phyloP scores from a whole-genome alignment of 2,113 vertebrate species.

The Struthio camelus region DNA sequence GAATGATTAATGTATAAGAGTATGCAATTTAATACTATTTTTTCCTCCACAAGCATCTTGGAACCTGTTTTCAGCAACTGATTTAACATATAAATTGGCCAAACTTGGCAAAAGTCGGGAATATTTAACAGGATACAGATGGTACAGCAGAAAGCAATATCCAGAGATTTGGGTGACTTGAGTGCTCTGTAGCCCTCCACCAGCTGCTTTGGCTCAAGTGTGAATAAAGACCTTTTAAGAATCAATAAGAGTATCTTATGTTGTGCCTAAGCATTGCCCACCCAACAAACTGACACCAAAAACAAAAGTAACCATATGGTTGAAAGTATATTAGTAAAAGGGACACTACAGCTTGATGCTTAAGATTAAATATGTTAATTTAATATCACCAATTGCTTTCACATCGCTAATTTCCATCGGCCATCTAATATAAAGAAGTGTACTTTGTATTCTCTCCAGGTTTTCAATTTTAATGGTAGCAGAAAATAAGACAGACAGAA shows the following conservation, averaged over 20 bases:
- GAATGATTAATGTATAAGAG: conserved; percentile 73
- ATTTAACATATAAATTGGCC: conserved; percentile 84
- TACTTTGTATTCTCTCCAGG: not conserved
- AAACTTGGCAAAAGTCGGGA: conserved; percentile 82
- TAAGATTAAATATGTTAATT: conserved; percentile 53
- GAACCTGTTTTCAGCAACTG: conserved; percentile 68
- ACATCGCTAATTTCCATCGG: not conserved
- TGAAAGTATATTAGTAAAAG: conserved; percentile 62
- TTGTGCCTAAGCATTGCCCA: conserved; percentile 71
- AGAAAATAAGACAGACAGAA: conserved; percentile 48
- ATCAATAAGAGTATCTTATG: conserved; percentile 74
- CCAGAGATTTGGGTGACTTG: conserved; percentile 79
- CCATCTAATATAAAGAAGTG: not conserved
- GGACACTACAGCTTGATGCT: conserved; percentile 36
- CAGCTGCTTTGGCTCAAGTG: conserved; percentile 82
- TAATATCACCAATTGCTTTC: conserved; percentile 8
- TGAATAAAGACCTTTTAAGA: conserved; percentile 82
- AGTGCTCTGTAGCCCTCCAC: conserved; percentile 75
- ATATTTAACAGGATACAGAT: conserved; percentile 86
- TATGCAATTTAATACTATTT: conserved; percentile 57
- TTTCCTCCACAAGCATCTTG: conserved; percentile 64
- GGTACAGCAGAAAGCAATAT: conserved; percentile 80
- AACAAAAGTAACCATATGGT: conserved; percentile 75
- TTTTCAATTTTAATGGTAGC: conserved; percentile 12
- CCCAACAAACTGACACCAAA: conserved; percentile 70